phyloP scores from a whole-genome alignment of 2,797 vertebrate genomes.

The Peromyscus nudipes region DNA sequence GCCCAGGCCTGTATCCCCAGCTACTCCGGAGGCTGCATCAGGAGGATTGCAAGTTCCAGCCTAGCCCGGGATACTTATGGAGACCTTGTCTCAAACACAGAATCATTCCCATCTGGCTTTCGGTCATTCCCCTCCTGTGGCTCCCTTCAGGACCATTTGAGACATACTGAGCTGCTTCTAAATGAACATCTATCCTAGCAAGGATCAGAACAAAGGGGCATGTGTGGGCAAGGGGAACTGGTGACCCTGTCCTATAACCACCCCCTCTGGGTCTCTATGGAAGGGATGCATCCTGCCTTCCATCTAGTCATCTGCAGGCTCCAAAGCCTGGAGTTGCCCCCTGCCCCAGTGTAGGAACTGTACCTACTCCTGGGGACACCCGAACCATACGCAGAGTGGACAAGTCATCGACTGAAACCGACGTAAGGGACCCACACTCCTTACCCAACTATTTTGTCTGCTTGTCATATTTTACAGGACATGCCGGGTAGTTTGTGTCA shows the following conservation, averaged over 20 bases:
- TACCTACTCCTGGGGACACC: neutral
- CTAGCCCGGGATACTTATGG: neutral
- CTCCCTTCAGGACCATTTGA: neutral
- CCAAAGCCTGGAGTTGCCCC: neutral
- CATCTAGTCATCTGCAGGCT: neutral
- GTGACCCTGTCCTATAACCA: neutral
- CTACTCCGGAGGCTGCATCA: no score
- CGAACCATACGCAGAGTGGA: rapidly evolving
- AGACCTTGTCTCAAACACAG: neutral
- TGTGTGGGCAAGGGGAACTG: neutral
- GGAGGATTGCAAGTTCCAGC: neutral
- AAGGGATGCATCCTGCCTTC: neutral
- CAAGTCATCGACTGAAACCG: neutral
- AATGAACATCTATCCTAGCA: neutral
- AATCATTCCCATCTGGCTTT: neutral
- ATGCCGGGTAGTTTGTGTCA: neutral
- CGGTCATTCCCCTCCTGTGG: neutral
- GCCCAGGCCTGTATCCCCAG: neutral
- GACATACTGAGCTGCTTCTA: neutral
- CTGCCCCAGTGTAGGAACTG: neutral
- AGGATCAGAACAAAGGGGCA: neutral
- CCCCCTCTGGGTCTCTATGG: neutral
- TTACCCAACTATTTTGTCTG: neutral
- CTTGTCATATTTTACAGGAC: neutral
- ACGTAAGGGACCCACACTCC: neutral